phyloP scores from a whole-genome alignment of 30 jellyfish, hydroid and myxozoan species.

The Turritopsis dohrnii region DNA sequence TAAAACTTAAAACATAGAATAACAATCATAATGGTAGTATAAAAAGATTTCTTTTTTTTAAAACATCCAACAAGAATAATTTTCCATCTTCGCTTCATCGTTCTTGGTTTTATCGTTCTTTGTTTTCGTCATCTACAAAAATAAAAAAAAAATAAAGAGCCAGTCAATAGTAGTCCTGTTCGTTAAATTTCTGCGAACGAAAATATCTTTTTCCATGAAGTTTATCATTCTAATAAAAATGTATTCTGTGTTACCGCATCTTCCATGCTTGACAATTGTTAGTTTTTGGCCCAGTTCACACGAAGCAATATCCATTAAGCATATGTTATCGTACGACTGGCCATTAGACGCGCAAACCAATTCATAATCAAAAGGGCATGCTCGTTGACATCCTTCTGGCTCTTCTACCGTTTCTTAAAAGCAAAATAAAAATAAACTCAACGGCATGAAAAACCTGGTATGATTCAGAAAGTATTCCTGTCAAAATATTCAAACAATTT shows the following conservation, averaged over 20 bases:
- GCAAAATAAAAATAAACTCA: no score
- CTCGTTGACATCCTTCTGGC: not conserved
- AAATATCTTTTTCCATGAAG: no score
- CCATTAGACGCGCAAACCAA: conserved; percentile 29
- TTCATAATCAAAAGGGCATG: conserved; percentile 21
- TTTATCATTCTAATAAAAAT: no score
- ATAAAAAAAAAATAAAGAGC: no score
- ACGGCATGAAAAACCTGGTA: not conserved
- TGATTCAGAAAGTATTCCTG: not conserved
- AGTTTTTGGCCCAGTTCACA: conserved; percentile 16
- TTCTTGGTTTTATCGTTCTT: not conserved
- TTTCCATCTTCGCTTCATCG: not conserved
- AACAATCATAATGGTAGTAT: no score
- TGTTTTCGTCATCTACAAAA: not conserved
- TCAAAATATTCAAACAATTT: not conserved
- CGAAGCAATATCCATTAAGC: conserved; percentile 18
- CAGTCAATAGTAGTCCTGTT: no score
- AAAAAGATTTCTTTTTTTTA: not conserved
- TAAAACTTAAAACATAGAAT: no score
- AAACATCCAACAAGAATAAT: not conserved
- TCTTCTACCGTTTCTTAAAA: not conserved
- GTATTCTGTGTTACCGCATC: conserved; percentile 1
- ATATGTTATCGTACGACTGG: conserved; percentile 15
- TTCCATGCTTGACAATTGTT: not conserved
- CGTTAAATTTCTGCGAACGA: no score